A percentile compares a stretch with the other conserved stretches of the same genome.
These are phyloP conservation scores for Neopelma chrysocephalum DNA, from an alignment of 2,797 vertebrate species.

Conservation along the genomic window DNA sequence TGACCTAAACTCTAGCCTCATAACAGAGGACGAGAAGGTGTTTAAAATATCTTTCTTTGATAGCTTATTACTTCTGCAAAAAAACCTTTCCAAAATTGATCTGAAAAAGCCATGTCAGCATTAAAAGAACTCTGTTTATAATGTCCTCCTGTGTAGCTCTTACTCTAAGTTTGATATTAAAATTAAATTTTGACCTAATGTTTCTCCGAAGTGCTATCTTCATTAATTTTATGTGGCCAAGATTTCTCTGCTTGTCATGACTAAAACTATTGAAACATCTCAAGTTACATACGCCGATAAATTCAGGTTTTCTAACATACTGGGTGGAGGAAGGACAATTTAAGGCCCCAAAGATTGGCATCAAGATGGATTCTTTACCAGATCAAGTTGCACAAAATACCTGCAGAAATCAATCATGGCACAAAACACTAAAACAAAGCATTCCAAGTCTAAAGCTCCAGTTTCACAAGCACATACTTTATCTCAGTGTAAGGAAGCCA, in stretches of 20 bases:
- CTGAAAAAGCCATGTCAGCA: neutral
- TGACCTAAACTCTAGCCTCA: neutral
- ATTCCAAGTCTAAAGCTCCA: neutral
- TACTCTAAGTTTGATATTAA: neutral
- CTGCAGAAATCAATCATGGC: neutral
- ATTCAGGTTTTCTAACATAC: neutral
- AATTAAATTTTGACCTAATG: neutral
- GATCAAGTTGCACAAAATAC: neutral
- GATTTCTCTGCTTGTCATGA: neutral
- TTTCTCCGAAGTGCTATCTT: neutral
- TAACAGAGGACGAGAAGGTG: neutral
- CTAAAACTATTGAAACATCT: neutral
- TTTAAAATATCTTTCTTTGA: neutral
- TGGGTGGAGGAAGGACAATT: neutral
- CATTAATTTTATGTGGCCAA: neutral
- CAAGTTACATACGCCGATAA: neutral
- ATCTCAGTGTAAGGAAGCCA: neutral
- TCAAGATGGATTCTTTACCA: neutral
- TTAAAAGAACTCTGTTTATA: neutral
- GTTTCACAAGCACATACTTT: neutral
- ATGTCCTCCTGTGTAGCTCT: rapidly evolving
- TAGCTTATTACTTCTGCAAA: neutral
- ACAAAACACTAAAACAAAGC: neutral
- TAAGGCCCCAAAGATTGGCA: neutral
- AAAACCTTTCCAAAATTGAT: neutral